Conservation (phyloP, 2,888 invertebrate species). For the Andrena minutula region DNA sequence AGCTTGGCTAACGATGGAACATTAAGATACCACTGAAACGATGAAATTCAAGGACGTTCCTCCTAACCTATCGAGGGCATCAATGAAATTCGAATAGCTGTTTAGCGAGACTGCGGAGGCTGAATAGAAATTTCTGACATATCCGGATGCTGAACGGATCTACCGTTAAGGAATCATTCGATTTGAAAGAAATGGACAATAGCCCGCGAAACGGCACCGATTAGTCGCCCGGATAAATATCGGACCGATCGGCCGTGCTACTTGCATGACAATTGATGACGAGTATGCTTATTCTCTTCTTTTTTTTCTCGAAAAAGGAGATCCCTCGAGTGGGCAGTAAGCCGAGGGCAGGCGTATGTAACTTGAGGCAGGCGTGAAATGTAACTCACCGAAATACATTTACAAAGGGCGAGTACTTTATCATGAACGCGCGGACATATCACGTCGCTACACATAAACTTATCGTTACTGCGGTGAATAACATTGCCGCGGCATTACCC, state of each 20-base stretch:
- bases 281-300: conserved; percentile 29
- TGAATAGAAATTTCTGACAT: conserved; percentile 24
- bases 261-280: conserved; percentile 62
- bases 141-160: neutral
- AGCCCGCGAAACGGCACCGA: neutral
- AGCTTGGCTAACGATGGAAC: neutral
- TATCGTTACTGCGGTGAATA: conserved; percentile 44
- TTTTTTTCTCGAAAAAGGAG: conserved; percentile 20
- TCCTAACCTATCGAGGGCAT: conserved; percentile 52
- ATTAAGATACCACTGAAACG: neutral
- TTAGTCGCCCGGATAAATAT: conserved; percentile 28
- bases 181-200: neutral
- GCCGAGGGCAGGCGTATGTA: conserved; percentile 18
- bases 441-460: conserved; percentile 71
- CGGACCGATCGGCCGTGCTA: conserved; percentile 25
- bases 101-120: conserved; percentile 6
- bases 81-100: conserved; percentile 15
- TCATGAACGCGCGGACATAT: conserved; percentile 79
- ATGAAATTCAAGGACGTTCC: conserved; percentile 31
- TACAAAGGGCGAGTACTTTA: conserved; percentile 80
- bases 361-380: conserved; percentile 33
- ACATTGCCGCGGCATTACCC: conserved; percentile 55
- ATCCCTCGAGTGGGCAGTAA: conserved; percentile 42
- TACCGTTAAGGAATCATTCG: conserved; percentile 9
- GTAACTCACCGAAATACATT: conserved; percentile 83